Base-by-base conservation (phyloP, 2,888 invertebrate genomes). In the Masnerella sp. region DNA sequence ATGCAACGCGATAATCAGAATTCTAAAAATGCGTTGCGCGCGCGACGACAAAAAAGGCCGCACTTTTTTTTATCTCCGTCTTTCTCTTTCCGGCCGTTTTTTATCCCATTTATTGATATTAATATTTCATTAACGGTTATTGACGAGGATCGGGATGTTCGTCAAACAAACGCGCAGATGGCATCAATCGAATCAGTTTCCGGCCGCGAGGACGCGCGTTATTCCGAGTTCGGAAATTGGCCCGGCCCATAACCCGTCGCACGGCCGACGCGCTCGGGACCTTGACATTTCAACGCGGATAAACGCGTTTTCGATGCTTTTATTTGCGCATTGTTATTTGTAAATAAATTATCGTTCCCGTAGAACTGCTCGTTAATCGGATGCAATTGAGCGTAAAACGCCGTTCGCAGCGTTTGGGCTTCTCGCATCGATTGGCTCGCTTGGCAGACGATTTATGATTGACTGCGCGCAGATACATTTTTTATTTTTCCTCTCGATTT, bases 271-370 rank as follows among this genome's bases (percentile, higher is more conserved):
- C 52, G 1, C 2, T 49, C 51, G 62, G 56, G 62, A 74, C 75
- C 75, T 75, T 75, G 75, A 75, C 75, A 75, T 75, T 75, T 75
- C 28, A 40, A 58, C 71, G 62, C 49, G 25, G 59, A 58, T 67
- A 67, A 70, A 70, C 51, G 70, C 62, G 38, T 51, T 59, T 62
- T 56, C 62, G 49, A 61, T 36, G 56, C 58, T 75, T 58, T 69
- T 62, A 42, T 61, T 56, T 52, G 59, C 59, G n/a, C 70, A 34
- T 43, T 70, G 59, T 56, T 67, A 68, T 75, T 68, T 64, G 52
- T 71, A 68, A 75, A 75, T 71, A 75, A 75, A 75, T 75, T 75
- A 75, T 58, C 54, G 51, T 15, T 34, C 20, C 36, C 45, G 54
- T 25, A 62, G 58, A 67, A 68, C 62, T 67, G 71, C 58, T 51